phyloP scores from a whole-genome alignment of 2,888 invertebrate genomes.

The Belgica antarctica region DNA sequence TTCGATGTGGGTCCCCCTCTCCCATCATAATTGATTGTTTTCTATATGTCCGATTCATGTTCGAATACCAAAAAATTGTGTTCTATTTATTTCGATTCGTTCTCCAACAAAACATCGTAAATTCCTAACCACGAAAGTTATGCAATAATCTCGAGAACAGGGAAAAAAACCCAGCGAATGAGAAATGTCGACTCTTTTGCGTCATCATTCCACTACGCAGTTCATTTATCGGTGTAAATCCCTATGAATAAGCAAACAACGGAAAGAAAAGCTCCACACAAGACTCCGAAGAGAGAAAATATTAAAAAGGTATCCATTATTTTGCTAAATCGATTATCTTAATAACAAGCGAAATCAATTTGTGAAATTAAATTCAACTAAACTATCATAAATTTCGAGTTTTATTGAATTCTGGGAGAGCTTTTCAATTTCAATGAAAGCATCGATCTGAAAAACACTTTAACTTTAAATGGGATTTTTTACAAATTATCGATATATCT shows the following conservation, averaged over 20 bases:
- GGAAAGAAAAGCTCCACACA: not conserved
- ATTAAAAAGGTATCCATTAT: slow-evolving; percentile 44
- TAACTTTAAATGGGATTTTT: slow-evolving; percentile 34
- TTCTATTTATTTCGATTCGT: not conserved
- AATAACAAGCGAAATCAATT: slow-evolving; percentile 44
- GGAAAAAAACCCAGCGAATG: not conserved
- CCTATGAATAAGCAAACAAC: not conserved
- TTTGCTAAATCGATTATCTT: slow-evolving; percentile 43
- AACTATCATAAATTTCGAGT: slow-evolving; percentile 43
- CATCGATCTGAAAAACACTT: slow-evolving; percentile 32
- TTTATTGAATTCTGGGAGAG: slow-evolving; percentile 42
- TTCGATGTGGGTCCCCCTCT: slow-evolving; percentile 18
- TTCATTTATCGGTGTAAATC: slow-evolving; percentile 17
- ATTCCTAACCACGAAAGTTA: not conserved
- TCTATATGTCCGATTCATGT: slow-evolving; percentile 23
- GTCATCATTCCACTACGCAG: not conserved
- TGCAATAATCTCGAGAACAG: slow-evolving; percentile 4
- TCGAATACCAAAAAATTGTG: no score
- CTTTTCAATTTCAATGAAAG: slow-evolving; percentile 43
- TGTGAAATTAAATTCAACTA: slow-evolving; percentile 40
- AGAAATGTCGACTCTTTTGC: no score
- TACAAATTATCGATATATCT: not conserved
- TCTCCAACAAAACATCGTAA: not conserved
- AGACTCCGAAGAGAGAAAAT: slow-evolving; percentile 13
- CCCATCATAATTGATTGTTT: slow-evolving; percentile 39